Evolutionary conservation across 2,113 vertebrate genomes (phyloP).

Genomic region (Pitta sordida): DNA sequence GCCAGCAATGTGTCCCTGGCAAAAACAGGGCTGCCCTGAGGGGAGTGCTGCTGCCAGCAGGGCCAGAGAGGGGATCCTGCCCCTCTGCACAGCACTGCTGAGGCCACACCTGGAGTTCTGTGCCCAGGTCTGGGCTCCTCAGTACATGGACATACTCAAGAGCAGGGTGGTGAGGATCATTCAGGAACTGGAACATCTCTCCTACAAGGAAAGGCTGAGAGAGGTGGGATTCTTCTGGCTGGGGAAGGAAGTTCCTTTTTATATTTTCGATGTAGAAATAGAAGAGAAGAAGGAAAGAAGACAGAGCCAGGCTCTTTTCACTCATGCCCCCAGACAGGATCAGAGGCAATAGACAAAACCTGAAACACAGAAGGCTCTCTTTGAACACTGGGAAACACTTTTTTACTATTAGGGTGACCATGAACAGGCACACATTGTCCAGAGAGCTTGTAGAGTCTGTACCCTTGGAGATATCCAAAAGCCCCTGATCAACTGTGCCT

Average conservation of each 20-base stretch:
- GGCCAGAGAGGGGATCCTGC: not conserved
- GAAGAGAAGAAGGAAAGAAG: not conserved
- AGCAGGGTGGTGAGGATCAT: not conserved
- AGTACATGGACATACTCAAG: not conserved
- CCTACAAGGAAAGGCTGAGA: not conserved
- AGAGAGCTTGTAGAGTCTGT: not conserved
- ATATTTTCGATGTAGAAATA: accelerated
- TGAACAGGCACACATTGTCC: not conserved
- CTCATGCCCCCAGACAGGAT: not conserved
- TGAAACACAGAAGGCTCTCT: not conserved
- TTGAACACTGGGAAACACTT: not conserved
- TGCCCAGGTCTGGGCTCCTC: not conserved
- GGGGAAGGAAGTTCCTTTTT: not conserved
- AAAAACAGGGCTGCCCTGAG: not conserved
- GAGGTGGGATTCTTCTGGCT: not conserved
- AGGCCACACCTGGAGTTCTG: not conserved
- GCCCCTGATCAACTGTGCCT: not conserved
- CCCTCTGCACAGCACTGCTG: not conserved
- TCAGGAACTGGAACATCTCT: not conserved
- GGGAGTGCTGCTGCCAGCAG: not conserved
- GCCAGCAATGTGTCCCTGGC: not conserved
- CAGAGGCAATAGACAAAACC: not conserved
- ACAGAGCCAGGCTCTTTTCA: not conserved
- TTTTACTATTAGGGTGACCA: not conserved
- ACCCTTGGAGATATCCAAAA: not conserved